Base-by-base conservation (phyloP, 2,888 invertebrate species). In the Diarsia brunnea region DNA sequence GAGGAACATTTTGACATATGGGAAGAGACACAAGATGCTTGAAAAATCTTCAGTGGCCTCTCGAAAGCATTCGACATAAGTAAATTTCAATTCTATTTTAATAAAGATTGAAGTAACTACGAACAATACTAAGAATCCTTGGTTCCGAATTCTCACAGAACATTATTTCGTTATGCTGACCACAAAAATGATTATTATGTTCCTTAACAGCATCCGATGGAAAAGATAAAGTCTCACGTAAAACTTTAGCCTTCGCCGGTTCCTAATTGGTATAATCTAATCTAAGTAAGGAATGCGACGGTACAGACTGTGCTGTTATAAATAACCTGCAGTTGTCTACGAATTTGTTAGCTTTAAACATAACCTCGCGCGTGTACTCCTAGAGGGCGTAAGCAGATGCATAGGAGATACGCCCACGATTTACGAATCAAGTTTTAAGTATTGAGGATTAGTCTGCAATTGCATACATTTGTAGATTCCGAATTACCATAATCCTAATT, bases 171-270 rank as follows among this genome's bases (percentile, higher is more conserved):
- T 53, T 71, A 12, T 19, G 63, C 58, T 65, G 45, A 61, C 49
- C n/a, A 65, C 45, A 75, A 70, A 84, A 84, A 81, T 75, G 79
- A 58, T 63, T 68, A 81, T 81, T 60, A 49, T 43, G 43, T 73
- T 84, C 61, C 72, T 72, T 61, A 2, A n/a, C 31, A 51, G 45
- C 24, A 55, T 60, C 66, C 19, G 69, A 73, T 70, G 47, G 53
- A 1, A 53, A 51, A 84, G 61, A 72, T 69, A 61, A 53, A 14
- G 75, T 66, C 76, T 69, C 69, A 69, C 61, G 69, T 61, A 69
- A 55, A 55, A 60, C 55, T 65, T 14, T 64, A 60, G 38, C 81
- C 82, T 81, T 66, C 82, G 45, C 51, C 0, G 38, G 24, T 69
- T 55, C 73, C 60, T 84, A 84, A 84, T 69, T 72, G 47, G 60